These are phyloP conservation scores for Chrysolina oricalcia DNA, from an alignment of 2,888 invertebrate genomes.

Conservation along the genomic window DNA sequence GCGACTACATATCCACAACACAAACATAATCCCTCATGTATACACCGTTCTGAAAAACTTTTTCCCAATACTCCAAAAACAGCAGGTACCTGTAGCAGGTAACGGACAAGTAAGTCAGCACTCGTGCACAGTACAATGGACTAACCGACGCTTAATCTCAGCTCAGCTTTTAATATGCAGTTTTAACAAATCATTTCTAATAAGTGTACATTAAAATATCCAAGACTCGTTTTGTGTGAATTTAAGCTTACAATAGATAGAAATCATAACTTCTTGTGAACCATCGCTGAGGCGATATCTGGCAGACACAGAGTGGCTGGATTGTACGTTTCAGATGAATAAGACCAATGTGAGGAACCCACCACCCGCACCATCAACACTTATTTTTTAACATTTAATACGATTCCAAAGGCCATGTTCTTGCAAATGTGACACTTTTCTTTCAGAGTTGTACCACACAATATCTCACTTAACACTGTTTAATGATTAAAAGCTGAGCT, in stretches of 20 bases:
- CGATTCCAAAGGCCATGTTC: slow-evolving; percentile 71
- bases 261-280: slow-evolving; percentile 51
- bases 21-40: slow-evolving; percentile 37
- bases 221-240: slow-evolving; percentile 68
- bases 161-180: slow-evolving; percentile 73
- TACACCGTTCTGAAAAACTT: slow-evolving; percentile 43
- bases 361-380: slow-evolving; percentile 61
- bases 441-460: slow-evolving; percentile 64
- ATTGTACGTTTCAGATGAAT: slow-evolving; percentile 57
- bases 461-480: slow-evolving; percentile 66
- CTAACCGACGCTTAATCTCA: slow-evolving; percentile 72
- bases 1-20: slow-evolving; percentile 28
- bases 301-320: slow-evolving; percentile 52
- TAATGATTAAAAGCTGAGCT: slow-evolving; percentile 72
- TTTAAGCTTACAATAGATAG: slow-evolving; percentile 68
- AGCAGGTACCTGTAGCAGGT: slow-evolving; percentile 53
- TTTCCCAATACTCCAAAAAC: slow-evolving; percentile 42
- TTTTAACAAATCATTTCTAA: slow-evolving; percentile 70
- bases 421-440: slow-evolving; percentile 69
- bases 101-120: slow-evolving; percentile 70
- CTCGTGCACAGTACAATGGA: slow-evolving; percentile 72
- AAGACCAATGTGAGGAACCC: slow-evolving; percentile 60
- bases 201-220: slow-evolving; percentile 68
- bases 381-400: slow-evolving; percentile 61
- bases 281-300: slow-evolving; percentile 49